Base-by-base conservation (phyloP, 2,888 invertebrate genomes). In the Ommatoiulus sabulosus region DNA sequence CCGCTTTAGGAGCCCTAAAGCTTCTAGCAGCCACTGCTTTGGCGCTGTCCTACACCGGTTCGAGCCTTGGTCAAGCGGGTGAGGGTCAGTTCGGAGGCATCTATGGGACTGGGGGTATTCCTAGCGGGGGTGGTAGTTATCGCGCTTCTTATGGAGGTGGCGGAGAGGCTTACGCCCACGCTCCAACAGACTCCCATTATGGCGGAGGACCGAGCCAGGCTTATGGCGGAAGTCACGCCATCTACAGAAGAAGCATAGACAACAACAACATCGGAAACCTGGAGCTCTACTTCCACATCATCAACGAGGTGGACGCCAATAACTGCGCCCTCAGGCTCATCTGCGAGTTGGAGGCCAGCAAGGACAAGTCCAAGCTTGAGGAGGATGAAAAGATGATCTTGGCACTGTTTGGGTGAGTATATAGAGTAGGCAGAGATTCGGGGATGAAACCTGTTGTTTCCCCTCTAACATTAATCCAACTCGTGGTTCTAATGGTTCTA, bases 381-480 rank as follows among this genome's bases (percentile, higher is more conserved):
- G 89, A 90, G 20, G 90, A 90, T 63, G 90, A 90, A 63, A 44
- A 87, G 86, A 89, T 90, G 89, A 90, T 90, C 84, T 88, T 90
- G 57, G 90, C 90, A 8, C 89, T 90, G 10, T 90, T 90, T 87
- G 90, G 90, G 90, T 90, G 87, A 89, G 90, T 72, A 86, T 86
- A n/a, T 80, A 12, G 84, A n/a, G n/a, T n/a, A n/a, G n/a, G n/a
- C n/a, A n/a, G n/a, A n/a, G n/a, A n/a, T n/a, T n/a, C n/a, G n/a
- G n/a, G n/a, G n/a, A n/a, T n/a, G n/a, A n/a, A n/a, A n/a, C n/a
- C n/a, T n/a, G n/a, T n/a, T n/a, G n/a, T n/a, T n/a, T n/a, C n/a
- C n/a, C n/a, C n/a, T n/a, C n/a, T n/a, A n/a, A n/a, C n/a, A n/a
- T n/a, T n/a, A n/a, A n/a, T n/a, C n/a, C n/a, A n/a, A n/a, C n/a